Base-by-base conservation (phyloP, 2,888 invertebrate species). In the Actias luna region DNA sequence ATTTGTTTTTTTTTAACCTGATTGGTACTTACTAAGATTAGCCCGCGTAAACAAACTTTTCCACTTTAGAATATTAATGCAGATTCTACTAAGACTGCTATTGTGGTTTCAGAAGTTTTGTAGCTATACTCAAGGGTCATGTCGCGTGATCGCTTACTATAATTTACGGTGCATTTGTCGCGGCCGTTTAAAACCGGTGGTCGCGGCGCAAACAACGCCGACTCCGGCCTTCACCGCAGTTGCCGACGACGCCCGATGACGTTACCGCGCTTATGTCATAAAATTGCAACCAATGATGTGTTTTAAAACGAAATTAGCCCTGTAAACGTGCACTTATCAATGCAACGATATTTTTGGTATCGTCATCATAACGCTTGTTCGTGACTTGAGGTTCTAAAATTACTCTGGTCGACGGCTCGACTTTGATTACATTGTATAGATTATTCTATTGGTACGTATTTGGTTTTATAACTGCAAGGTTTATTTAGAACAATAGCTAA, bases 221-320 rank as follows among this genome's bases (percentile, higher is more conserved):
- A 69, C 81, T 87, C 74, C 84, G 90, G 89, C 92, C 91, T 91
- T 90, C 91, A 86, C 76, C 73, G 74, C 78, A 76, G 83, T 82
- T 83, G 86, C 84, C 87, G 87, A 83, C 89, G 88, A 83, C 89
- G 88, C 89, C 87, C 85, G 88, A 67, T 92, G 91, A 92, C 92
- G 92, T 90, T 89, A 92, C 72, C 81, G 64, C 78, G 88, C 87
- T 92, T 92, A 91, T 92, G 89, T 92, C 92, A 92, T 89, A 75
- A 83, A 77, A 79, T 74, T 76, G 78, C 77, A 78, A 69, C 72
- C 79, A 71, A 80, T 79, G 75, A 78, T 76, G 76, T 75, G 72
- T 73, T 68, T 77, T 76, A 77, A 76, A 77, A 75, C 77, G 76
- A 83, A 80, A 77, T 72, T 73, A 82, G 78, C 74, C 22, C 25